phyloP scores from a whole-genome alignment of 2,888 invertebrate species.

The Zeuzera pyrina region DNA sequence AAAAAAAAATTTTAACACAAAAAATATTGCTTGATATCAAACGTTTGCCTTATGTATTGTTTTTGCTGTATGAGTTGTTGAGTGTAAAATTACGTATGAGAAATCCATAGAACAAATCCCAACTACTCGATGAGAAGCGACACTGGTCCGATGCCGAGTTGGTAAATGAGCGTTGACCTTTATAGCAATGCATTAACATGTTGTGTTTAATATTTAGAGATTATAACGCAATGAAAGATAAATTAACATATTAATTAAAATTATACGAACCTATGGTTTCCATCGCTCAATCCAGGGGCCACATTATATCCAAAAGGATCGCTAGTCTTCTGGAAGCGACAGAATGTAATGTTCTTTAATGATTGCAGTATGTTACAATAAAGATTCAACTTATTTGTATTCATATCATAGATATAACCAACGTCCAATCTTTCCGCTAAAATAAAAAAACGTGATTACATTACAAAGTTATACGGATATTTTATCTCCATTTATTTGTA shows the following conservation, averaged over 20 bases:
- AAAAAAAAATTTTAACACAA: too few species aligned
- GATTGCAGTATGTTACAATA: slow-evolving; percentile 62
- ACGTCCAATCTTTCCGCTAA: slow-evolving; percentile 58
- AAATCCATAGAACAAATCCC: too few species aligned
- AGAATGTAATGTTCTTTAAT: slow-evolving; percentile 53
- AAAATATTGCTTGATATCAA: too few species aligned
- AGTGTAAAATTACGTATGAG: too few species aligned
- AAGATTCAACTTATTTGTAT: slow-evolving; percentile 38
- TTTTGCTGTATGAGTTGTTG: too few species aligned
- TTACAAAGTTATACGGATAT: too few species aligned
- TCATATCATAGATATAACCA: slow-evolving; percentile 40
- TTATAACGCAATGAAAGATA: slow-evolving; percentile 3
- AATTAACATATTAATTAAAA: slow-evolving; percentile 1
- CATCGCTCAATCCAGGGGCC: slow-evolving; percentile 58
- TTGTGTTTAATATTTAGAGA: neutral
- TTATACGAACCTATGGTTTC: slow-evolving; percentile 40
- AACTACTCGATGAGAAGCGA: too few species aligned
- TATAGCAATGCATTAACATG: neutral
- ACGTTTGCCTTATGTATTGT: too few species aligned
- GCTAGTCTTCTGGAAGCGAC: slow-evolving; percentile 57
- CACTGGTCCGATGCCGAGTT: too few species aligned
- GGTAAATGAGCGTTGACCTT: slow-evolving; percentile 2
- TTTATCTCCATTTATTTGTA: too few species aligned
- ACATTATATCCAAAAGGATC: slow-evolving; percentile 48
- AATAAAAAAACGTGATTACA: slow-evolving; percentile 11